Conservation (phyloP, 1,140 invertebrate genomes). For the Solenopsis invicta region DNA sequence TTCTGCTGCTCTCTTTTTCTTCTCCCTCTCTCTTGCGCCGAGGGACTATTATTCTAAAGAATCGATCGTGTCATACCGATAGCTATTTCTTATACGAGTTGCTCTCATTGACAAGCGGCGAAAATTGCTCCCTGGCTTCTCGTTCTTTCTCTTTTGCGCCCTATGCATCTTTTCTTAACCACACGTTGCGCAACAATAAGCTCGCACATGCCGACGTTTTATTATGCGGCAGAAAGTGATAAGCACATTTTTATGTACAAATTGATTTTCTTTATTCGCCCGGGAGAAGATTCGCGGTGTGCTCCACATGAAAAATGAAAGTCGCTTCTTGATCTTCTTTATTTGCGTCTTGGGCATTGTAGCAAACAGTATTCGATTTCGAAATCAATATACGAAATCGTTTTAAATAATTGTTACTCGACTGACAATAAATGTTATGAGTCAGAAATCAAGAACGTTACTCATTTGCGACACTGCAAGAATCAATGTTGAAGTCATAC, state of each 20-base stretch:
- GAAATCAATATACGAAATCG: constrained; percentile 3
- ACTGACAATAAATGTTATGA: background rate
- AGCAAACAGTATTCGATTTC: background rate
- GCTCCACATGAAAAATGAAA: background rate
- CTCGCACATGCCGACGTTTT: background rate
- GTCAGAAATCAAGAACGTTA: background rate
- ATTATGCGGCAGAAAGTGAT: constrained; percentile 20
- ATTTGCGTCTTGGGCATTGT: background rate
- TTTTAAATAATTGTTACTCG: background rate
- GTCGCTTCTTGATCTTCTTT: background rate
- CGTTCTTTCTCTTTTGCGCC: background rate
- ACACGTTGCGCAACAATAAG: constrained; percentile 9
- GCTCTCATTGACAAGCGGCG: constrained; percentile 60
- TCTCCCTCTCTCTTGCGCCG: background rate
- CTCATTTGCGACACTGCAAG: background rate
- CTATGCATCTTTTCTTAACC: constrained; percentile 10
- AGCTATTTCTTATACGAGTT: constrained; percentile 66
- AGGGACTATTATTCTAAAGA: constrained; percentile 67
- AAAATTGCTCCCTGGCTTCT: constrained; percentile 17
- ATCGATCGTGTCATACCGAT: constrained; percentile 78
- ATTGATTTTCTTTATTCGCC: constrained; percentile 32
- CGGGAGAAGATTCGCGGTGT: background rate
- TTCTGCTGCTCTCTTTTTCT: background rate
- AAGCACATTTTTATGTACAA: background rate
- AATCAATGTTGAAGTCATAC: background rate